Conservation (phyloP, 2,113 vertebrate species). For the Hylia prasina region DNA sequence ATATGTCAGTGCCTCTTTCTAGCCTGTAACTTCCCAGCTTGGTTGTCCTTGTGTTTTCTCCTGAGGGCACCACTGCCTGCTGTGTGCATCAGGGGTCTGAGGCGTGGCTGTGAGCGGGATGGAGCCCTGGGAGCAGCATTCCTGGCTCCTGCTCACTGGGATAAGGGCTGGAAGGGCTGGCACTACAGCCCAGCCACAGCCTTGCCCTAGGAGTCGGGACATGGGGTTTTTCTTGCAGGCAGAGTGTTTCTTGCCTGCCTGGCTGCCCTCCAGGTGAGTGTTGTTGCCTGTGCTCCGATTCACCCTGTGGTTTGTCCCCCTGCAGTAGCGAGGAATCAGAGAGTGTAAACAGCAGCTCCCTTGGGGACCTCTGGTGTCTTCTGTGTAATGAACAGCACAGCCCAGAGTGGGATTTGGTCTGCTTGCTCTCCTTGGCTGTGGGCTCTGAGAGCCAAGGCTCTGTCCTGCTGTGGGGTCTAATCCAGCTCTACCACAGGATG, state of each 20-base stretch:
- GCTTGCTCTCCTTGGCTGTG: not conserved
- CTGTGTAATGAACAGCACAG: not conserved
- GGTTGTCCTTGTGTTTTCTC: not conserved
- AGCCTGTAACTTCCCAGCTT: not conserved
- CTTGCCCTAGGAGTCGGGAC: not conserved
- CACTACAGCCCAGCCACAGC: not conserved
- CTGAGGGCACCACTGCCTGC: accelerated
- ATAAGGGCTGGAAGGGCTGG: not conserved
- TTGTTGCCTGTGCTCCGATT: not conserved
- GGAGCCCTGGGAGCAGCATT: accelerated
- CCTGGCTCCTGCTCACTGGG: not conserved
- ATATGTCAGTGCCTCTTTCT: not conserved
- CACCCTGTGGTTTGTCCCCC: not conserved
- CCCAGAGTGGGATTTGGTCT: not conserved
- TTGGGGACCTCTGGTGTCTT: not conserved
- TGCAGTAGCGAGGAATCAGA: not conserved
- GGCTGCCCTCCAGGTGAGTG: not conserved
- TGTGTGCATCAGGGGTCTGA: accelerated
- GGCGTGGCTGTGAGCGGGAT: accelerated
- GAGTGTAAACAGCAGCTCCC: not conserved
- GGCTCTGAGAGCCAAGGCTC: not conserved
- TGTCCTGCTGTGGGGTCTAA: not conserved
- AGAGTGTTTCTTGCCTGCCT: not conserved
- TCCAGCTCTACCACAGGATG: not conserved
- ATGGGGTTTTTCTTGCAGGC: not conserved